These are phyloP conservation scores for Drosophila ogumai DNA, from an alignment of 1,140 invertebrate genomes.

Conservation along the genomic window DNA sequence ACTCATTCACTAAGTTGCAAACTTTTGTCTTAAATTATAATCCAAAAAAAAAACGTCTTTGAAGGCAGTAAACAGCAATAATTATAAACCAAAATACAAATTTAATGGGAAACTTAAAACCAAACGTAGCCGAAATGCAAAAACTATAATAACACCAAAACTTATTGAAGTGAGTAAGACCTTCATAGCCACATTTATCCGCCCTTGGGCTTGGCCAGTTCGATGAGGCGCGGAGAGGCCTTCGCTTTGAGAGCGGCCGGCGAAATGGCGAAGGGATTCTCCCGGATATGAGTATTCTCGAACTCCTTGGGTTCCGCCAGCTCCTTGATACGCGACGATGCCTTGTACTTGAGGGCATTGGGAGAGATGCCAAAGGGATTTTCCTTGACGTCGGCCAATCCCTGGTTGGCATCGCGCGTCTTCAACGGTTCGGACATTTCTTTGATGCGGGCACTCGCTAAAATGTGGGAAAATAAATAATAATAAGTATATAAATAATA, in stretches of 20 bases:
- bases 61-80: not conserved
- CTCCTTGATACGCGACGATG: slow-evolving; percentile 84
- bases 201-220: slow-evolving; percentile 85
- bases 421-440: slow-evolving; percentile 68
- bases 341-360: slow-evolving; percentile 84
- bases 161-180: not conserved
- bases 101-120: slow-evolving; percentile 24
- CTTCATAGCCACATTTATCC: slow-evolving; percentile 13
- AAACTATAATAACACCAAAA: slow-evolving; percentile 12
- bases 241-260: slow-evolving; percentile 85
- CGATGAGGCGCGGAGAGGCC: slow-evolving; percentile 85
- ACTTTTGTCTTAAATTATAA: too few relatives aligned
- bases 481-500: not conserved
- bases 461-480: too few relatives aligned
- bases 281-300: slow-evolving; percentile 76
- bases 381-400: slow-evolving; percentile 62
- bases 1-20: too few relatives aligned
- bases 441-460: slow-evolving; percentile 67
- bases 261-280: slow-evolving; percentile 76
- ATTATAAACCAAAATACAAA: slow-evolving; percentile 29
- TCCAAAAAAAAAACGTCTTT: not conserved
- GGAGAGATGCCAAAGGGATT: slow-evolving; percentile 73
- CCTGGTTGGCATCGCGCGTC: slow-evolving; percentile 57
- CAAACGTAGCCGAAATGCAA: slow-evolving; percentile 38
- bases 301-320: slow-evolving; percentile 85